Conservation (phyloP, 2,113 vertebrate genomes). For the Cettia cetti region DNA sequence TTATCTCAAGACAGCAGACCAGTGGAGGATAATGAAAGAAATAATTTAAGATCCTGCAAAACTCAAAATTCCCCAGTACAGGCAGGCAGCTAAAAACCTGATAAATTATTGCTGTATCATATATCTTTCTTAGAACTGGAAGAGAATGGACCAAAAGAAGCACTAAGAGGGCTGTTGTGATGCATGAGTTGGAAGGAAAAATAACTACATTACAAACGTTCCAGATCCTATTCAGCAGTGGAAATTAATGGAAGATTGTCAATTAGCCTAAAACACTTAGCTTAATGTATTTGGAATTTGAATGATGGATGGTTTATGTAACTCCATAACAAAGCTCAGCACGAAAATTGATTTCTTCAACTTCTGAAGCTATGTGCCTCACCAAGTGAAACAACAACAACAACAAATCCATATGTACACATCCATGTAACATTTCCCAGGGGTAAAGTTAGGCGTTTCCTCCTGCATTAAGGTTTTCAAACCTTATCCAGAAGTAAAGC, state of each 20-base stretch:
- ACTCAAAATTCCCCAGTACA: neutral
- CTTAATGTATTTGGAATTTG: constrained; percentile 16
- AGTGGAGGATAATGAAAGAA: neutral
- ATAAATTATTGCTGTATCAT: constrained; percentile 5
- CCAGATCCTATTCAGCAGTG: neutral
- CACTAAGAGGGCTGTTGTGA: neutral
- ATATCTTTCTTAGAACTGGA: neutral
- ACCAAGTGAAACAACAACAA: neutral
- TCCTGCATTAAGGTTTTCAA: neutral
- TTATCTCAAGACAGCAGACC: neutral
- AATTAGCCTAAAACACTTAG: constrained; percentile 29
- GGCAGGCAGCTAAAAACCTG: neutral
- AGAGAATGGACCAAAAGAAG: neutral
- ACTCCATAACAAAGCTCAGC: neutral
- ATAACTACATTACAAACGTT: constrained; percentile 26
- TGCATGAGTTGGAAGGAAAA: neutral
- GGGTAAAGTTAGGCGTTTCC: neutral
- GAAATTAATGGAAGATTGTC: constrained; percentile 32
- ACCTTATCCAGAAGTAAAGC: neutral
- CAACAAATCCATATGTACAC: neutral
- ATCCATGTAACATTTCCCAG: neutral
- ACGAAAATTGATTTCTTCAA: neutral
- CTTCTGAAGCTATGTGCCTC: neutral
- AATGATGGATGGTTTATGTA: neutral
- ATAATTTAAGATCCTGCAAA: neutral